Evolutionary conservation across 2,888 invertebrate genomes (phyloP), one percentile per base, ranked within the genome.

Genomic region (Julus scandinavius): DNA sequence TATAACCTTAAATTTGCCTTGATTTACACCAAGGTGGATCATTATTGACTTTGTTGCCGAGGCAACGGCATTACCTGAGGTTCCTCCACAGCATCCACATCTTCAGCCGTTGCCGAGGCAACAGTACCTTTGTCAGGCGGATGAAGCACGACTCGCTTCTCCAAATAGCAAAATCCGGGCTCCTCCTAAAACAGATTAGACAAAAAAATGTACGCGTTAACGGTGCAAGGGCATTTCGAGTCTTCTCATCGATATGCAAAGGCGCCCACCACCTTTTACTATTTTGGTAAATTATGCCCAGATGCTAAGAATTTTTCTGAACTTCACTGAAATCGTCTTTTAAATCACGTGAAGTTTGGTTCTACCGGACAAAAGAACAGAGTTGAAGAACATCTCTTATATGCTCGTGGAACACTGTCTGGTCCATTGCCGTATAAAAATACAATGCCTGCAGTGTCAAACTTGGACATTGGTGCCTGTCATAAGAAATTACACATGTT

Each of bases 41-140:
- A 88, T 88, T 88, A 88, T 88, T 88, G 88, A 88, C 88, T 88
- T 54, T 58, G 88, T 86, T 85, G 58, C 86, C 58, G 40, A 58
- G 88, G 45, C 88, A 88, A 88, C 88, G 72, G 88, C 88, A 86
- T 86, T 88, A 88, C 88, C 88, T 88, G 88, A 63, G 88, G 85
- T 72, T 85, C 85, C 86, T 45, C 88, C 86, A 86, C 41, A 50
- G 86, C 86, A 86, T 88, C 88, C 86, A 86, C 41, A 50, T 88
- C 86, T 88, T 86, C 88, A 84, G n/a, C 86, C 40, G 88, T 88
- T 86, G 54, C 88, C 86, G 63, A 58, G 86, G 88, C 40, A 86
- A 88, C 88, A 40, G 40, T 49, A 87, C 80, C 86, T 88, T 86
- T 88, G 85, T 88, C 41, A 87, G 83, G 17, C n/a, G 40, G 45